Conservation (phyloP, 2,888 invertebrate species). For the Netelia inedita region DNA sequence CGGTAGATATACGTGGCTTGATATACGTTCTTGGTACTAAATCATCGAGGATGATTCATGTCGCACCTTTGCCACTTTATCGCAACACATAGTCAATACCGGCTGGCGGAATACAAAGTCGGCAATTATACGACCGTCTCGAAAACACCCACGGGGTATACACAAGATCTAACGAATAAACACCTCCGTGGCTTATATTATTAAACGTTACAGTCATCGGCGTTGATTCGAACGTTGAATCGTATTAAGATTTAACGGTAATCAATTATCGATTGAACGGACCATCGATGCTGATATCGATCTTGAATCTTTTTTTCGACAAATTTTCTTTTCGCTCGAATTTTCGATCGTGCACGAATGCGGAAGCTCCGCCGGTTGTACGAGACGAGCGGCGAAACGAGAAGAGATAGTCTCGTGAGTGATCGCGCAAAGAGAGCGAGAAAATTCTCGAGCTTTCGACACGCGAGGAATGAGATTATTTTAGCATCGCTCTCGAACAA, state of each 20-base stretch:
- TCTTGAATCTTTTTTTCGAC: too few relatives aligned
- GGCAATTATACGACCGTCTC: neutral
- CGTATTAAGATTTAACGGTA: neutral
- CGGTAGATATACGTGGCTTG: neutral
- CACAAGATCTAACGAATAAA: neutral
- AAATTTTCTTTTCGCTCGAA: too few relatives aligned
- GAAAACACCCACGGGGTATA: conserved; percentile 9
- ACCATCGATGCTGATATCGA: too few relatives aligned
- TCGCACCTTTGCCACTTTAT: conserved; percentile 26
- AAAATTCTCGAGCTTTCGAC: conserved; percentile 32
- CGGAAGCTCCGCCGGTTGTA: conserved; percentile 13
- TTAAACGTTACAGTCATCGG: conserved; percentile 12
- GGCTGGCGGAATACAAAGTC: neutral
- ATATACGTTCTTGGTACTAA: neutral
- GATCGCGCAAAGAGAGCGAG: conserved; percentile 25
- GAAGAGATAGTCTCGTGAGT: conserved; percentile 1
- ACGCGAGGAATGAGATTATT: conserved; percentile 49
- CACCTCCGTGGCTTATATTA: neutral
- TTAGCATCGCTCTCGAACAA: conserved; percentile 41
- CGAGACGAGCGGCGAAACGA: neutral
- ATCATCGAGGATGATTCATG: neutral
- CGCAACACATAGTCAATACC: neutral
- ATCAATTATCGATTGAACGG: too few relatives aligned
- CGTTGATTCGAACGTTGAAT: neutral
- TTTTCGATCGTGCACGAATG: neutral